phyloP scores from a whole-genome alignment of 1,140 invertebrate genomes.

The Cydia strobilella region DNA sequence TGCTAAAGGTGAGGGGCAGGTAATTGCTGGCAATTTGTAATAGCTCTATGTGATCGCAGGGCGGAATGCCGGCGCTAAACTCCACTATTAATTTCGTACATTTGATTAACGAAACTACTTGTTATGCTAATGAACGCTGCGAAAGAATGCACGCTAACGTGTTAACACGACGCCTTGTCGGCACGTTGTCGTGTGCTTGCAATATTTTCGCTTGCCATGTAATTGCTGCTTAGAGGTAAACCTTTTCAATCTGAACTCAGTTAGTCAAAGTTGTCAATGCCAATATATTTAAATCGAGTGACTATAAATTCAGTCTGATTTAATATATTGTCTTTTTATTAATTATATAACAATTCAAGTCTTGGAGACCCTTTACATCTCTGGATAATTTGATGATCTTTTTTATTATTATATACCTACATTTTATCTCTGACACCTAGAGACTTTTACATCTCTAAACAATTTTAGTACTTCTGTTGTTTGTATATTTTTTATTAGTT shows the following conservation, averaged over 20 bases:
- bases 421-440: too few relatives aligned
- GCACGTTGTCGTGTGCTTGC: constrained; percentile 71
- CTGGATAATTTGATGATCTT: too few relatives aligned
- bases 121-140: constrained; percentile 77
- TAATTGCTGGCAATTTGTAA: constrained; percentile 79
- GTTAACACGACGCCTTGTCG: constrained; percentile 73
- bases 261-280: not conserved
- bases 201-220: constrained; percentile 70
- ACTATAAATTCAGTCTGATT: too few relatives aligned
- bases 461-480: too few relatives aligned
- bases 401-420: too few relatives aligned
- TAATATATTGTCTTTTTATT: too few relatives aligned
- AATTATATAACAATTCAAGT: too few relatives aligned
- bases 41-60: constrained; percentile 72
- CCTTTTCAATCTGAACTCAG: not conserved
- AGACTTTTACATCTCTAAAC: too few relatives aligned
- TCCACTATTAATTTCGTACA: constrained; percentile 79
- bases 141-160: constrained; percentile 77
- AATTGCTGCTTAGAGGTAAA: constrained; percentile 47
- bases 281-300: not conserved
- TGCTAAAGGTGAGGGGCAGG: constrained; percentile 49
- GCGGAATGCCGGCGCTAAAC: constrained; percentile 75
- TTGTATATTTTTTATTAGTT: too few relatives aligned
- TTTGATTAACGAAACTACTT: constrained; percentile 80
- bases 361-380: too few relatives aligned